These are phyloP conservation scores for Chrysopa pallens DNA, from an alignment of 1,140 invertebrate species.

Conservation along the genomic window DNA sequence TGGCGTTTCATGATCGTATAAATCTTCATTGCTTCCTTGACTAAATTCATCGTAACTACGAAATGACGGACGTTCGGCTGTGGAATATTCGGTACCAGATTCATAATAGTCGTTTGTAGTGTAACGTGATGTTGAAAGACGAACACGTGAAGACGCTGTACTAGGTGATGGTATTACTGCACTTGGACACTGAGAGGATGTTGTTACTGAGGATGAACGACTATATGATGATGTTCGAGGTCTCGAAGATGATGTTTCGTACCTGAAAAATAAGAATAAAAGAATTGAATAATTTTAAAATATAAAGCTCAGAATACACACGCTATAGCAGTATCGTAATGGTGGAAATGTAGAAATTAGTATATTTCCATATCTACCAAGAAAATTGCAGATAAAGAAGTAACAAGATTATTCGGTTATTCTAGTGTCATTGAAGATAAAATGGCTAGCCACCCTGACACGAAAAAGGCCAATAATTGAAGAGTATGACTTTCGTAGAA, in stretches of 20 bases:
- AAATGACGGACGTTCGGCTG: conserved; percentile 23
- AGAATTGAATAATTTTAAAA: no score
- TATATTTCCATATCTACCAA: no score
- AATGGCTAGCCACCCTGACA: no score
- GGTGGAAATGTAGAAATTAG: no score
- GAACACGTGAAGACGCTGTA: conserved; percentile 15
- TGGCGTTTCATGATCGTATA: conserved; percentile 23
- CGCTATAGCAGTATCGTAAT: no score
- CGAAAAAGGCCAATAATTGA: no score
- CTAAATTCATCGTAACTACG: conserved; percentile 43
- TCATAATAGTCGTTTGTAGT: conserved; percentile 18
- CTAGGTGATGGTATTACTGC: conserved; percentile 16
- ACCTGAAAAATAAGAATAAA: conserved; percentile 10
- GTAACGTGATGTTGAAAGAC: conserved; percentile 13
- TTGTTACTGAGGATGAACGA: conserved; percentile 14
- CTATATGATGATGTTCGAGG: conserved; percentile 31
- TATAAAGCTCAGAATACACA: no score
- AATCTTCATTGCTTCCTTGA: conserved; percentile 41
- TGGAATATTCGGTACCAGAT: conserved; percentile 17
- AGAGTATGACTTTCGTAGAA: no score
- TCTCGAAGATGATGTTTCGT: conserved; percentile 21
- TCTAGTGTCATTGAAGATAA: no score
- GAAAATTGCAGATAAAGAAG: no score
- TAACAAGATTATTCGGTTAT: no score
- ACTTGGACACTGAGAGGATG: conserved; percentile 7